Base-by-base conservation (phyloP, 2,888 invertebrate genomes). In the Phragmatobia fuliginosa region DNA sequence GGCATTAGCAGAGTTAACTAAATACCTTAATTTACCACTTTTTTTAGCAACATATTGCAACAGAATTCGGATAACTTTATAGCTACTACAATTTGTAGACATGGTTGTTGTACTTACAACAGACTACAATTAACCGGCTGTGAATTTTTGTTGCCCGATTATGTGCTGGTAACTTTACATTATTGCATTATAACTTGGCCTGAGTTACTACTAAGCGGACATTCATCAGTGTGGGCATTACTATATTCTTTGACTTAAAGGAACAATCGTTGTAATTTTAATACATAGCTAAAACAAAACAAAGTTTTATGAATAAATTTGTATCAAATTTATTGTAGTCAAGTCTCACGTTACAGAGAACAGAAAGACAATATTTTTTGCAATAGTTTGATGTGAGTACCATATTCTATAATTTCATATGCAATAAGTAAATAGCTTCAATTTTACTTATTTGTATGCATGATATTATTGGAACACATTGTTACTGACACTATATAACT, bases 91-190 rank as follows among this genome's bases (percentile, higher is more conserved):
- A 28, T 56, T 56, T 52, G 49, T 52, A 49, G 10, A 49, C n/a
- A 52, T 25, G 25, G 49, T 52, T 52, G 49, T 52, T 25, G 49
- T 52, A 52, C n/a, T 52, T 52, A 52, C 49, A 25, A 25, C n/a
- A 25, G 49, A 52, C 49, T 25, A 8, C n/a, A 52, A 52, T 52
- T 52, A 52, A 52, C n/a, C 11, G n/a, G 11, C 49, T 52, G 11
- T 52, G 25, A 52, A 25, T 52, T 52, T 49, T 25, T 52, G 25
- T 52, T 52, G 49, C n/a, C 49, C 61, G 77, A 25, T 52, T 52
- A 52, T 52, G n/a, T 52, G n/a, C n/a, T 52, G 11, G 11, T 4
- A 8, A 25, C 49, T 10, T 52, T 25, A 52, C 3, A 49, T 10
- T n/a, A 49, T 49, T 49, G n/a, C 49, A 49, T 52, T 52, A 45